These are phyloP conservation scores for Rhysida immarginata DNA, from an alignment of 1,140 invertebrate species.

Conservation along the genomic window DNA sequence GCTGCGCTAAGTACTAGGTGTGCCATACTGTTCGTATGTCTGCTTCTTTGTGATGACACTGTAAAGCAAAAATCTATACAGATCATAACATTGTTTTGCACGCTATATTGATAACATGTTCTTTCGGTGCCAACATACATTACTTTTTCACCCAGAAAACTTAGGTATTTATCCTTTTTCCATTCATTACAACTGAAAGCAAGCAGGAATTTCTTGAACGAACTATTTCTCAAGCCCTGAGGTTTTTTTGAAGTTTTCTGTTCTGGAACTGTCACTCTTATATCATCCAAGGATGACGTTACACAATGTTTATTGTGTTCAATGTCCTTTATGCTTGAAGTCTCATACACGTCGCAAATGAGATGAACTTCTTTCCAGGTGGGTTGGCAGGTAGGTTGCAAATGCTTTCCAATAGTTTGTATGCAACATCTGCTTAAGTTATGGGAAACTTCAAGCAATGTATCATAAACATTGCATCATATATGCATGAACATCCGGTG, in stretches of 20 bases:
- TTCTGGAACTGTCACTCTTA: conserved; percentile 1
- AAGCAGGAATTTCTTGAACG: background rate
- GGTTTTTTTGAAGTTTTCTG: conserved; percentile 2
- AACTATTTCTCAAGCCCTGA: background rate
- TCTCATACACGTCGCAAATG: background rate
- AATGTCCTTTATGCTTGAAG: conserved; percentile 2
- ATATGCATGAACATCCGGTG: background rate
- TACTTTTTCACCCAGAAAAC: conserved; percentile 3
- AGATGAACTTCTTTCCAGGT: conserved; percentile 3
- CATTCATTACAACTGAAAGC: conserved; percentile 1
- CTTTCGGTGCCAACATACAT: background rate
- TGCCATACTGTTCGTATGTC: background rate
- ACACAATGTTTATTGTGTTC: background rate
- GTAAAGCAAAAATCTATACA: background rate
- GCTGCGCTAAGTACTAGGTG: background rate
- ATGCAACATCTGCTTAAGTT: background rate
- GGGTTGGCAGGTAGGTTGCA: conserved; percentile 1
- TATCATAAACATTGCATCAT: background rate
- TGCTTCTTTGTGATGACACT: background rate
- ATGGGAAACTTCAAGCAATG: background rate
- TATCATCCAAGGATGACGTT: background rate
- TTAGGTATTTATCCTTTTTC: conserved; percentile 3
- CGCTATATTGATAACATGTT: background rate
- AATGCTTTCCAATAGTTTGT: background rate
- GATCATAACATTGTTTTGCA: background rate